Conservation (phyloP, 2,888 invertebrate genomes). For the Dendrolimus houi region DNA sequence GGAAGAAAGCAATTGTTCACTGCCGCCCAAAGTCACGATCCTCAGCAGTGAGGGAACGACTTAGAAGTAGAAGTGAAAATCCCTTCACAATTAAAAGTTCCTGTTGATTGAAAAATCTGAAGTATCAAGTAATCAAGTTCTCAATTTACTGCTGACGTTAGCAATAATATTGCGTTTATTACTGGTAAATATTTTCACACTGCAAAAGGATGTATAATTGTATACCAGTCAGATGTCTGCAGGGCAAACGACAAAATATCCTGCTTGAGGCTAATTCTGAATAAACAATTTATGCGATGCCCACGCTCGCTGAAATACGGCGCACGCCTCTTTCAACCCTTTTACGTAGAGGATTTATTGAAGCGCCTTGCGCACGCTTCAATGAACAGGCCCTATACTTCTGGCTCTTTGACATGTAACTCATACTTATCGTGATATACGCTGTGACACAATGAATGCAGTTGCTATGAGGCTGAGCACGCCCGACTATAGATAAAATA, state of each 20-base stretch:
- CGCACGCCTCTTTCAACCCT: conserved; percentile 61
- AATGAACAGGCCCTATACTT: conserved; percentile 43
- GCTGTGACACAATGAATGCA: conserved; percentile 38
- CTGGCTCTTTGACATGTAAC: conserved; percentile 45
- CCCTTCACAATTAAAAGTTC: no score
- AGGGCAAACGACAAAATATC: conserved; percentile 57
- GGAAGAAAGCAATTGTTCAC: no score
- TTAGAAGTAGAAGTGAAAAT: no score
- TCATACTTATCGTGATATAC: conserved; percentile 56
- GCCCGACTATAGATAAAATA: conserved; percentile 32
- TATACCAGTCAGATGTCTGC: conserved; percentile 43
- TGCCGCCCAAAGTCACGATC: no score
- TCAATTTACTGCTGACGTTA: not conserved
- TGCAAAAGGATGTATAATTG: conserved; percentile 22
- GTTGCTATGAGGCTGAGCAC: conserved; percentile 27
- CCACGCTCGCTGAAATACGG: conserved; percentile 64
- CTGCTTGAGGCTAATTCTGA: conserved; percentile 62
- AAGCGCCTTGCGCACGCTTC: conserved; percentile 49
- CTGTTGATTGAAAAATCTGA: no score
- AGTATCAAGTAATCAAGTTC: no score
- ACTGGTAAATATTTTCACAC: conserved; percentile 25
- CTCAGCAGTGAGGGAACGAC: no score
- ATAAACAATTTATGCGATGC: conserved; percentile 60
- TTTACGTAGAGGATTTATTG: conserved; percentile 67
- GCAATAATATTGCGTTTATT: conserved; percentile 9